phyloP scores from a whole-genome alignment of 2,113 vertebrate species.

The Neolamprologus fasciatus region DNA sequence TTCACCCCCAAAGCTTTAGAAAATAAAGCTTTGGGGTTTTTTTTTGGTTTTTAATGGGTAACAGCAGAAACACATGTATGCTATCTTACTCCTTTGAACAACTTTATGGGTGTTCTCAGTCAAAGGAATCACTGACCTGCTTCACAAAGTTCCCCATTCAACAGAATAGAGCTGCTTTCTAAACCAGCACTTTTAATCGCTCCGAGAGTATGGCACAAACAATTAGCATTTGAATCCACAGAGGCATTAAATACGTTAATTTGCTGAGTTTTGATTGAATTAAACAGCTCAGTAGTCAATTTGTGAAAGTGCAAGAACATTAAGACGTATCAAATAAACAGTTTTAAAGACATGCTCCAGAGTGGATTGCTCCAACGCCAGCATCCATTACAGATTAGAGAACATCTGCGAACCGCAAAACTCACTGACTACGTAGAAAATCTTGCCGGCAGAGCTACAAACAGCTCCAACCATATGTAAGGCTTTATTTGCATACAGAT shows the following conservation, averaged over 20 bases:
- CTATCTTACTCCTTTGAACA: background rate
- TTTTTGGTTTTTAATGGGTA: background rate
- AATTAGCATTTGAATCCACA: constrained; percentile 52
- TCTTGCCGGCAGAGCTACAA: constrained; percentile 63
- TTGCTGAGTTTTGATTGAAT: constrained; percentile 67
- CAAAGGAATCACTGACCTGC: constrained; percentile 32
- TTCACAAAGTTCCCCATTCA: background rate
- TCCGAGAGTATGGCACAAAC: constrained; percentile 35
- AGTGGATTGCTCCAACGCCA: constrained; percentile 62
- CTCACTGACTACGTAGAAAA: constrained; percentile 59
- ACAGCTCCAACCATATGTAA: constrained; percentile 57
- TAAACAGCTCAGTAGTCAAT: constrained; percentile 66
- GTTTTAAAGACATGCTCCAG: constrained; percentile 61
- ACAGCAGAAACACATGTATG: background rate
- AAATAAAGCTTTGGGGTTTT: background rate
- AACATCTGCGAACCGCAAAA: constrained; percentile 65
- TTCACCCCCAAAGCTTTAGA: background rate
- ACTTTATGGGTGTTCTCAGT: background rate
- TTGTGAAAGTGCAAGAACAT: constrained; percentile 65
- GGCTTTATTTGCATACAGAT: constrained; percentile 69
- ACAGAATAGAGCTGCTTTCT: background rate
- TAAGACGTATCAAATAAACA: constrained; percentile 65
- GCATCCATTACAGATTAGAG: constrained; percentile 71
- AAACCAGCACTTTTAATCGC: constrained; percentile 11
- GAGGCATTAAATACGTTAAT: constrained; percentile 57